Conservation (phyloP, 2,113 vertebrate species). For the Ornithorhynchus anatinus region DNA sequence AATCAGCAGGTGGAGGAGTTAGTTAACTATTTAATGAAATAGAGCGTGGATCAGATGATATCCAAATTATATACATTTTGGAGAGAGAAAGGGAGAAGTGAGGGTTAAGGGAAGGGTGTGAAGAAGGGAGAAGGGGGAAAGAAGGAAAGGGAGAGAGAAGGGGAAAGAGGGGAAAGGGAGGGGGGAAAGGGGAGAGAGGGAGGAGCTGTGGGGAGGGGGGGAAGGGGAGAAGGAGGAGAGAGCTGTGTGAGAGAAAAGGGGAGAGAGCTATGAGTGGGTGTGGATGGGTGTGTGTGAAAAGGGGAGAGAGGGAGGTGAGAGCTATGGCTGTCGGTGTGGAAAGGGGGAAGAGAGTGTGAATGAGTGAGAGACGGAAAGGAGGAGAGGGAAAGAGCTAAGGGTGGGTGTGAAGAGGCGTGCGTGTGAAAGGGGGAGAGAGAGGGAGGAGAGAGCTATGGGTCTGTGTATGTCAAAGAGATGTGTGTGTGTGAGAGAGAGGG, state of each 20-base stretch:
- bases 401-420: not conserved
- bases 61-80: too few species aligned
- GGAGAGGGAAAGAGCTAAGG: too few species aligned
- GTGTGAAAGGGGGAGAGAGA: not conserved
- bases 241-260: not conserved
- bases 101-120: too few species aligned
- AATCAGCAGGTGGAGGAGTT: too few species aligned
- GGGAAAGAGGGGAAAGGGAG: not conserved
- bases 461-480: not conserved
- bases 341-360: not conserved
- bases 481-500: too few species aligned
- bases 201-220: not conserved
- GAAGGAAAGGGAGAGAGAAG: not conserved
- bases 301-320: not conserved
- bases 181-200: not conserved
- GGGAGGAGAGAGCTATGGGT: not conserved
- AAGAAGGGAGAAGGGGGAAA: not conserved
- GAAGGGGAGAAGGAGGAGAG: not conserved
- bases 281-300: not conserved
- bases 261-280: not conserved
- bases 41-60: too few species aligned
- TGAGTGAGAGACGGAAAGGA: conserved; percentile 1
- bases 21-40: too few species aligned
- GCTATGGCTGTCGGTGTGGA: too few species aligned
- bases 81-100: too few species aligned